These are phyloP conservation scores for Struthidea cinerea DNA, from an alignment of 2,113 vertebrate species.

Conservation along the genomic window DNA sequence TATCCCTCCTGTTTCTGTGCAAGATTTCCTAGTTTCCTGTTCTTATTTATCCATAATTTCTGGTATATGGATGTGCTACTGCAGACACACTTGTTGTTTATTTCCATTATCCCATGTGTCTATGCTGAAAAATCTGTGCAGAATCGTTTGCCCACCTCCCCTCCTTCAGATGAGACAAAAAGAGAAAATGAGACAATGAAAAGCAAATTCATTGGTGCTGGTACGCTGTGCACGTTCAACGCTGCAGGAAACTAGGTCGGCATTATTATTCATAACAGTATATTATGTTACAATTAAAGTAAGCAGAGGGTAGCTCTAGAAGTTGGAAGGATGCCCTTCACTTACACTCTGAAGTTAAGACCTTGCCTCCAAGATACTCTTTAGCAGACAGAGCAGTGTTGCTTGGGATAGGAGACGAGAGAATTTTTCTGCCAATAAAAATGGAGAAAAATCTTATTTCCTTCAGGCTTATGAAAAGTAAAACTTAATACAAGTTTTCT, in stretches of 20 bases:
- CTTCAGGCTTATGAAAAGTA: neutral
- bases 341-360: neutral
- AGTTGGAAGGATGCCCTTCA: neutral
- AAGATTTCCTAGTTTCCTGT: neutral
- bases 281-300: constrained; percentile 17
- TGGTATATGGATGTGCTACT: neutral
- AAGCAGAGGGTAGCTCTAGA: neutral
- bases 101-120: neutral
- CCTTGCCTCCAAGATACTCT: neutral
- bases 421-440: neutral
- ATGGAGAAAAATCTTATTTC: neutral
- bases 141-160: accelerated
- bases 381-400: neutral
- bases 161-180: neutral
- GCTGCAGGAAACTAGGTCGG: neutral
- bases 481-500: neutral
- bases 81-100: neutral
- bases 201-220: neutral
- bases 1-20: neutral
- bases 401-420: neutral
- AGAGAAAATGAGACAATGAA: neutral
- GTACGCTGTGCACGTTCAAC: neutral
- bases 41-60: neutral
- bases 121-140: accelerated
- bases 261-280: constrained; percentile 19